phyloP scores from a whole-genome alignment of 2,797 vertebrate species.

The Microchirus variegatus region DNA sequence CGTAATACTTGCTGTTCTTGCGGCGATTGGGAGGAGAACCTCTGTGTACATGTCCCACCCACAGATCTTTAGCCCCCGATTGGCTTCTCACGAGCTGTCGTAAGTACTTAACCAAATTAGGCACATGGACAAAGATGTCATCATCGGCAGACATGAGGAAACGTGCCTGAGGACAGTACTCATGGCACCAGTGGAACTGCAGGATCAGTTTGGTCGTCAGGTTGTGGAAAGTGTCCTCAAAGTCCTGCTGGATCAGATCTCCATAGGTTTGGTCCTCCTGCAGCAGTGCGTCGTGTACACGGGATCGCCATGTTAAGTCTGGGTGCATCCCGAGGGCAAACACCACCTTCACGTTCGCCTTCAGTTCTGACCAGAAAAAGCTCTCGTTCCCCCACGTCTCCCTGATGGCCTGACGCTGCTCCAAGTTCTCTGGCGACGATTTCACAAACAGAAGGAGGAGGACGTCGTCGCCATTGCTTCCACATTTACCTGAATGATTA shows the following conservation, averaged over 20 bases:
- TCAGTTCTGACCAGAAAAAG: constrained; percentile 74
- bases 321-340: constrained; percentile 85
- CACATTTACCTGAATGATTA: constrained; percentile 69
- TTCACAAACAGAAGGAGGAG: constrained; percentile 93
- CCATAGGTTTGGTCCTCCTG: constrained; percentile 78
- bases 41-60: constrained; percentile 91
- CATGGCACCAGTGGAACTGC: constrained; percentile 92
- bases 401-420: constrained; percentile 86
- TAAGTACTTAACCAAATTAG: constrained; percentile 90
- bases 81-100: constrained; percentile 69
- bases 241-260: constrained; percentile 92
- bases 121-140: constrained; percentile 93
- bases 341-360: constrained; percentile 85
- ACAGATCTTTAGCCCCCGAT: constrained; percentile 81
- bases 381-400: constrained; percentile 92
- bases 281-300: constrained; percentile 75
- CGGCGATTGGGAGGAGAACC: constrained; percentile 88
- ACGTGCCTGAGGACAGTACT: constrained; percentile 86
- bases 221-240: constrained; percentile 93
- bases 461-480: constrained; percentile 73
- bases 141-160: constrained; percentile 96
- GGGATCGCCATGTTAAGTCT: constrained; percentile 30
- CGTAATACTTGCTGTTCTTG: constrained; percentile 90
- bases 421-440: constrained; percentile 85
- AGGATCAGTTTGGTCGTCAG: constrained; percentile 90